A percentile compares a stretch with the other conserved stretches of the same genome.
Evolutionary conservation across 2,888 invertebrate species (phyloP).

Genomic region (Dolichopus griseipennis): DNA sequence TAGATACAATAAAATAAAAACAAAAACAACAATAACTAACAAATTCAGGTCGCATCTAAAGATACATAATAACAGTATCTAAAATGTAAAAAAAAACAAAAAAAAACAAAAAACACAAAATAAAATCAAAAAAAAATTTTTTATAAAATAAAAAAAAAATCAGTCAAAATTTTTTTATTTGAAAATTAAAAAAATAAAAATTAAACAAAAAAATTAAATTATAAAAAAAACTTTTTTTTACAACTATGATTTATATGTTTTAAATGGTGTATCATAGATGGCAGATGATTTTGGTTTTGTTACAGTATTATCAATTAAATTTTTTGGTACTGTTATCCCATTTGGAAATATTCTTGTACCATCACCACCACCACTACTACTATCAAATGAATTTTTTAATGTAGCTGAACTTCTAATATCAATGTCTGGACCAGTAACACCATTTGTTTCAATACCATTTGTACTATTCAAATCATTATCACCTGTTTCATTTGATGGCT

Average conservation of each 20-base stretch:
- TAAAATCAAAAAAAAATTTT: not conserved
- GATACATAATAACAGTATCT: not conserved
- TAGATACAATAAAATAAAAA: not conserved
- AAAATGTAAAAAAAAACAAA: not conserved
- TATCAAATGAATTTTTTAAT: too few relatives aligned
- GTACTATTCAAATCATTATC: not conserved
- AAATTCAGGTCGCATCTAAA: not conserved
- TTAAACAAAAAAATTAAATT: too few relatives aligned
- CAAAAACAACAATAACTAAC: not conserved
- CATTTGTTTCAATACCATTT: conserved; percentile 18
- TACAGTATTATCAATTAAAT: conserved; percentile 1
- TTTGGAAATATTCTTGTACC: not conserved
- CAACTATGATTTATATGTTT: not conserved
- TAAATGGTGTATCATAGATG: conserved; percentile 2
- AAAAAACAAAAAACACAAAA: too few relatives aligned
- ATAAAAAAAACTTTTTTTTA: not conserved
- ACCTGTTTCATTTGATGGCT: not conserved
- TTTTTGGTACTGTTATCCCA: not conserved
- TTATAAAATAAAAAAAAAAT: not conserved
- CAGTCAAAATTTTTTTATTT: not conserved
- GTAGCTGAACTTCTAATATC: not conserved
- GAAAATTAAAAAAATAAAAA: not conserved
- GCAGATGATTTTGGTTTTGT: not conserved
- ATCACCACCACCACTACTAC: not conserved
- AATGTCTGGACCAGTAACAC: not conserved